These are phyloP conservation scores for Eretmochelys imbricata DNA, from an alignment of 2,113 vertebrate genomes.

Conservation along the genomic window DNA sequence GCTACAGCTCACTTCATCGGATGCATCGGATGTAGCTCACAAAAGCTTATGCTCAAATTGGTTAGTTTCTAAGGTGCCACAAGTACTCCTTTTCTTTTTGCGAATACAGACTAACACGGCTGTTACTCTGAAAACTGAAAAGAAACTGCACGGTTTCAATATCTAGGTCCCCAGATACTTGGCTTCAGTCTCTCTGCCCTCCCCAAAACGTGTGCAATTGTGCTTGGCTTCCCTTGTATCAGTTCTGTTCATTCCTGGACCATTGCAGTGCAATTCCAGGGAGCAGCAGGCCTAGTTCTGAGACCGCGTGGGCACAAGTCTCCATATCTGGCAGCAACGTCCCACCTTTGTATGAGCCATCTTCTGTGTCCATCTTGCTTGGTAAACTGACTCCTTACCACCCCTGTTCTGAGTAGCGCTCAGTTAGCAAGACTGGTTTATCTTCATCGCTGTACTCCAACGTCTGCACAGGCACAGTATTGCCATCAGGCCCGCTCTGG, in stretches of 20 bases:
- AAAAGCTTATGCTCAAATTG: too few relatives aligned
- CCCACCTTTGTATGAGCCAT: not conserved
- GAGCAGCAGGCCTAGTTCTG: not conserved
- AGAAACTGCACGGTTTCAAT: slow-evolving; percentile 33
- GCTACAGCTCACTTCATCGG: too few relatives aligned
- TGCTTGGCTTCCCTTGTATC: not conserved
- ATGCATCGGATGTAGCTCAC: too few relatives aligned
- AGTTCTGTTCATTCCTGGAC: not conserved
- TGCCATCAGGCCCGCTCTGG: not conserved
- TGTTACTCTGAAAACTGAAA: too few relatives aligned
- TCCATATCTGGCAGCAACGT: rapidly evolving
- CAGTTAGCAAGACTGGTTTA: not conserved
- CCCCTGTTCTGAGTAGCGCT: not conserved
- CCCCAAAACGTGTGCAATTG: not conserved
- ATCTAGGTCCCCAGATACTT: not conserved
- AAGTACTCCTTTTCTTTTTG: too few relatives aligned
- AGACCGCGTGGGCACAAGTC: not conserved
- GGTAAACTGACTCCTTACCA: not conserved
- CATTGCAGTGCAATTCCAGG: not conserved
- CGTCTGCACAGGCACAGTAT: rapidly evolving
- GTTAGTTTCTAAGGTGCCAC: too few relatives aligned
- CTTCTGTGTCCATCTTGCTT: not conserved
- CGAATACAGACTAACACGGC: too few relatives aligned
- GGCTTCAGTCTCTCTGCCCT: not conserved
- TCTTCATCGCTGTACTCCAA: not conserved